Evolutionary conservation across 2,113 vertebrate genomes (phyloP).

Genomic region (Corythaeola cristata): DNA sequence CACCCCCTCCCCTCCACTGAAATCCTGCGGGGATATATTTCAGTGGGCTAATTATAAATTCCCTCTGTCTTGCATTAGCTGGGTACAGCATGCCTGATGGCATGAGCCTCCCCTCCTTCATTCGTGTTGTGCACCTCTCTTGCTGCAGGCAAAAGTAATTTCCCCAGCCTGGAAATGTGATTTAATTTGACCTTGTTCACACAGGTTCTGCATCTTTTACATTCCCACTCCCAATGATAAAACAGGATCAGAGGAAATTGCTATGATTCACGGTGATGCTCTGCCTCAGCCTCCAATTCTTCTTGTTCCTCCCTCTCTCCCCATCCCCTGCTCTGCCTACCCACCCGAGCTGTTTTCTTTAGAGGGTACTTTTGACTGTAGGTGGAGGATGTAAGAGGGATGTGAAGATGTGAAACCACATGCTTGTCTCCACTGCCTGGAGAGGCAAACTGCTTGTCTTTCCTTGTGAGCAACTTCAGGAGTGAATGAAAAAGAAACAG

Average conservation of each 20-base stretch:
- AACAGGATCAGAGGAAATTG: slow-evolving; percentile 63
- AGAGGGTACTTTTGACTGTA: not conserved
- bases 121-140: slow-evolving; percentile 55
- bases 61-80: slow-evolving; percentile 48
- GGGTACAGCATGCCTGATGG: slow-evolving; percentile 54
- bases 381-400: not conserved
- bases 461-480: not conserved
- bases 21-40: slow-evolving; percentile 51
- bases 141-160: slow-evolving; percentile 76
- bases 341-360: not conserved
- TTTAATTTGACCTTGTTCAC: slow-evolving; percentile 75
- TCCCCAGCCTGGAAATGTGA: slow-evolving; percentile 72
- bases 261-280: slow-evolving; percentile 55
- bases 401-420: not conserved
- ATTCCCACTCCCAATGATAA: slow-evolving; percentile 58
- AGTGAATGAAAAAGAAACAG: not conserved
- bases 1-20: not conserved
- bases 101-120: slow-evolving; percentile 44
- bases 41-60: slow-evolving; percentile 68
- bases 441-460: not conserved
- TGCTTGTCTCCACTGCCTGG: not conserved
- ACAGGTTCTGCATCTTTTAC: slow-evolving; percentile 67
- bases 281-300: slow-evolving; percentile 13
- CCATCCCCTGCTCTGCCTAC: not conserved
- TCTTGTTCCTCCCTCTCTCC: slow-evolving; percentile 5